Evolutionary conservation across 2,797 vertebrate genomes (phyloP), one percentile per base, ranked within the genome.

Genomic region (Brachyrhaphis roseni): DNA sequence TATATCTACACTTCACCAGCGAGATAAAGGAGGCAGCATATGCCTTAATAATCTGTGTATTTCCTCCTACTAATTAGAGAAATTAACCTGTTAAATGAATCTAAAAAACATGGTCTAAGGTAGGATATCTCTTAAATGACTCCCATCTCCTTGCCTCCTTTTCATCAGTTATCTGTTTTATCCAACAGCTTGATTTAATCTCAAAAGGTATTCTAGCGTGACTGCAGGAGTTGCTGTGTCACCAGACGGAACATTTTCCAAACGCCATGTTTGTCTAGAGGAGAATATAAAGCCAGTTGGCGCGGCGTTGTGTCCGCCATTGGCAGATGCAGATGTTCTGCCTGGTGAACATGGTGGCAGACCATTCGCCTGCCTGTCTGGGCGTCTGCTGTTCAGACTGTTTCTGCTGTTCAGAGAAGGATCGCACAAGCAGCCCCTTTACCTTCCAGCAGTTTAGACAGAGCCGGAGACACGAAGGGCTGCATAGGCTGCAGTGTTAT

Each of bases 401-500:
- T 77, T 80, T 75, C 82, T 85, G 83, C 74, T 51, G 82, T 75
- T 84, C 71, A 68, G 84, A 87, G 75, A 72, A 66, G 78, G 86
- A 91, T 82, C 89, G 87, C 82, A 78, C 46, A 51, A 89, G 78
- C 77, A 79, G 76, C 43, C 28, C n/a, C n/a, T 4, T 68, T 53
- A 78, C 73, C 90, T 88, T 41, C 82, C 51, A 79, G 84, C 85
- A n/a, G 1, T 77, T 76, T 26, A 26, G 51, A 53, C 51, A 12
- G 20, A 49, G 34, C 66, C 18, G 31, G 39, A 45, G 39, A 49
- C 45, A 26, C 20, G 11, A 23, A 39, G 13, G 4, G 45, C 26
- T 15, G 64, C 15, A 12, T 36, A 18, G 26, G 53, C 43, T 26
- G 13, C 46, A n/a, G 66, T 2, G 23, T 74, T 51, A 5, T 53